Evolutionary conservation across 2,888 invertebrate genomes (phyloP).

Genomic region (Ectobius pallidus): DNA sequence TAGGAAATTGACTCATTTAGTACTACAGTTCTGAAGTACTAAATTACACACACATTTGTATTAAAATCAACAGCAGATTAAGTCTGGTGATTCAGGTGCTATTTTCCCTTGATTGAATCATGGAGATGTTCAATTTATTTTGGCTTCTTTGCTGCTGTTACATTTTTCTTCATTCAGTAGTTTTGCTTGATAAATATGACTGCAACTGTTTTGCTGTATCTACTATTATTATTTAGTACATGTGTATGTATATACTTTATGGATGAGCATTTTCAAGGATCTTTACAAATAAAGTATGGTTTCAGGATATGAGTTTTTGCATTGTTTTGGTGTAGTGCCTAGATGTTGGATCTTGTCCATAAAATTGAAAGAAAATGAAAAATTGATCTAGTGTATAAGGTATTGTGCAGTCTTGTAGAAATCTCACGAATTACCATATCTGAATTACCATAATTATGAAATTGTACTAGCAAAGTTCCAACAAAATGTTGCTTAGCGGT

Average conservation of each 20-base stretch:
- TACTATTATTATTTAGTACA: not conserved
- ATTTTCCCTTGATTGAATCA: too few relatives aligned
- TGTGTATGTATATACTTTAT: conserved; percentile 16
- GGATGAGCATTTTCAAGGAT: conserved; percentile 10
- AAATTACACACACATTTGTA: too few relatives aligned
- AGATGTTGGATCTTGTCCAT: conserved; percentile 15
- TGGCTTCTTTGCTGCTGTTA: conserved; percentile 9
- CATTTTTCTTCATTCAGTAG: conserved; percentile 19
- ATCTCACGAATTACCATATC: too few relatives aligned
- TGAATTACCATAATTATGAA: too few relatives aligned
- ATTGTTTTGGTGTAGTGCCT: conserved; percentile 20
- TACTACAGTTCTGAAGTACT: too few relatives aligned
- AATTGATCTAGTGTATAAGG: too few relatives aligned
- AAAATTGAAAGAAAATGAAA: not conserved
- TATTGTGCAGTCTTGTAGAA: too few relatives aligned
- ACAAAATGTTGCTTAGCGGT: too few relatives aligned
- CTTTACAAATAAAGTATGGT: not conserved
- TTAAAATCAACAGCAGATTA: too few relatives aligned
- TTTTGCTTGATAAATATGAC: conserved; percentile 18
- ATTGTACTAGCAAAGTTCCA: too few relatives aligned
- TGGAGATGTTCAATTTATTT: not conserved
- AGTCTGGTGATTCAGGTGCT: too few relatives aligned
- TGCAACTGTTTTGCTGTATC: conserved; percentile 14
- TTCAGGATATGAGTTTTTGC: conserved; percentile 24
- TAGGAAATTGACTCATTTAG: too few relatives aligned